Evolutionary conservation across 2,797 vertebrate genomes (phyloP), one percentile per base, ranked within the genome.

Genomic region (Neosilurus hyrtlii): DNA sequence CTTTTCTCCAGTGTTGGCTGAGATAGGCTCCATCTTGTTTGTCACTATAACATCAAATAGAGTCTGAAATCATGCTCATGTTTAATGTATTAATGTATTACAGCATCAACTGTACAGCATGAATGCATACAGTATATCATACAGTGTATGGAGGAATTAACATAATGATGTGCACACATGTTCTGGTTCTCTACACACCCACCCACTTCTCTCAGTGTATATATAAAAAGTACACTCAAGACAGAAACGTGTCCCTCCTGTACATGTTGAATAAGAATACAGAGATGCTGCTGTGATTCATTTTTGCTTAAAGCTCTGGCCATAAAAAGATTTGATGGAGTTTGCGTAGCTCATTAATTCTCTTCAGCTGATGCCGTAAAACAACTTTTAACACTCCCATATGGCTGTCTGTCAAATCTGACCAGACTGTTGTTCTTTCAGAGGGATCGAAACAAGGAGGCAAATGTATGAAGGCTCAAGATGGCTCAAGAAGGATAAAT

Each of bases 401-500:
- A 52, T 72, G 71, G 68, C 62, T 24, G 20, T 79, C 49, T 22
- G 52, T 52, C 73, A 35, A 67, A 81, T 79, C 49, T 26, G 30
- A 73, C 56, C 82, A 83, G 76, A 73, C 43, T 85, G 83, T 86
- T 79, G 35, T 82, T 85, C 35, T 80, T 67, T 62, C 18, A 67
- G 56, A 16, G 49, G 59, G 61, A 73, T 26, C n/a, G 59, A 80
- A 37, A 77, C 54, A 57, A 2, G 54, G 12, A 35, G 73, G 37
- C 89, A 76, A 18, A 80, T 11, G n/a, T 85, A 80, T 65, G 91
- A 91, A n/a, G n/a, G n/a, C n/a, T n/a, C 88, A 91, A 87, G 72
- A 20, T 12, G 4, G 43, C 35, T 74, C 54, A 52, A 62, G 52
- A 83, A 81, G 57, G 9, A 70, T 56, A 75, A 43, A 43, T 43